Conservation (phyloP, 2,888 invertebrate genomes). For the Eulithis prunata region DNA sequence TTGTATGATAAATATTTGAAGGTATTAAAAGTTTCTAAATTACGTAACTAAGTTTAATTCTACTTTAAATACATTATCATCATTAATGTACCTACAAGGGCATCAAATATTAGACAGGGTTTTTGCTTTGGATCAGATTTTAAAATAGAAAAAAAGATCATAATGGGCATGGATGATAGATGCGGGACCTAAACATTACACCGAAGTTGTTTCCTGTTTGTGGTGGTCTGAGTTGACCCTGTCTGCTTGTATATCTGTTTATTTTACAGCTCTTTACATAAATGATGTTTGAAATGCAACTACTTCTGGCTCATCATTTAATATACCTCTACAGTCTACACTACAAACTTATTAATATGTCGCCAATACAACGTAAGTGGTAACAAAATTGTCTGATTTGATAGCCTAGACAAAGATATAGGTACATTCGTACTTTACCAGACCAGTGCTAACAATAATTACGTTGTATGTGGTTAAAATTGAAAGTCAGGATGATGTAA, state of each 20-base stretch:
- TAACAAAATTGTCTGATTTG: not conserved
- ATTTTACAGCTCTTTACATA: not conserved
- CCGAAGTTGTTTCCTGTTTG: slow-evolving; percentile 14
- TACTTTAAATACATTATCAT: too few relatives aligned
- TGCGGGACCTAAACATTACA: slow-evolving; percentile 28
- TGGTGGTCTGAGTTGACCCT: slow-evolving; percentile 1
- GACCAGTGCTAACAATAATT: slow-evolving; percentile 5
- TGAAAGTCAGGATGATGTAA: slow-evolving; percentile 71
- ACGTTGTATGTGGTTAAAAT: slow-evolving; percentile 48
- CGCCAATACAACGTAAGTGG: not conserved
- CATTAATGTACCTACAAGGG: too few relatives aligned
- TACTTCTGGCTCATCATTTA: too few relatives aligned
- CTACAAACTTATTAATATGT: too few relatives aligned
- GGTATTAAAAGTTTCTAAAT: too few relatives aligned
- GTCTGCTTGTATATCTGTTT: not conserved
- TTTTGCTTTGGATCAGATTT: not conserved
- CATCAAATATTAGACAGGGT: too few relatives aligned
- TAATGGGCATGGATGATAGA: slow-evolving; percentile 21
- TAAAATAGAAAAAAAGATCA: slow-evolving; percentile 3
- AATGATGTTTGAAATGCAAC: too few relatives aligned
- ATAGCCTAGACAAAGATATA: not conserved
- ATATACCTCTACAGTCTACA: too few relatives aligned
- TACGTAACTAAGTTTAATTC: too few relatives aligned
- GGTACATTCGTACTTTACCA: not conserved
- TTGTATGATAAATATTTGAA: too few relatives aligned